Evolutionary conservation across 2,113 vertebrate species (phyloP).

Genomic region (Numenius arquata): DNA sequence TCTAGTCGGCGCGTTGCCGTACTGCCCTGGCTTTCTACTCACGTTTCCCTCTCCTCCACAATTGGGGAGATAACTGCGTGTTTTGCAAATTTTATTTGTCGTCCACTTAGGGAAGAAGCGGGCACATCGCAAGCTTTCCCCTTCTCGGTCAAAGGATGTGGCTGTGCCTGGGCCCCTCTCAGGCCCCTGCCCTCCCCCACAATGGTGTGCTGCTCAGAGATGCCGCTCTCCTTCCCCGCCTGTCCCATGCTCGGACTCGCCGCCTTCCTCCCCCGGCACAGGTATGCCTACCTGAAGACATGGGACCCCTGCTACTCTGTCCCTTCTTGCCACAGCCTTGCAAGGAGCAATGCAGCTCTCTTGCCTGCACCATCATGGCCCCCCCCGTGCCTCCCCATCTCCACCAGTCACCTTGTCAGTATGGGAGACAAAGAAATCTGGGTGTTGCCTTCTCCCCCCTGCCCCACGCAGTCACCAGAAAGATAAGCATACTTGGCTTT

Average conservation of each 20-base stretch:
- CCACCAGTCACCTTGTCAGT: rapidly evolving
- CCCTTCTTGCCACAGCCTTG: background rate
- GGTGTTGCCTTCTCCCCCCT: background rate
- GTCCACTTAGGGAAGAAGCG: background rate
- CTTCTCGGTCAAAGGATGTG: rapidly evolving
- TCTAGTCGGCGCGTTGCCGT: rapidly evolving
- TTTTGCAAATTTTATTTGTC: background rate
- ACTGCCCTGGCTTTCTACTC: no score
- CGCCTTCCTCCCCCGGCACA: background rate
- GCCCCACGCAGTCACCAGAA: background rate
- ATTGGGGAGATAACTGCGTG: rapidly evolving
- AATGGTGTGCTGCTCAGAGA: rapidly evolving
- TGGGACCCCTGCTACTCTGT: background rate
- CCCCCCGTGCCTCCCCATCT: rapidly evolving
- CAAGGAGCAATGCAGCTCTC: rapidly evolving
- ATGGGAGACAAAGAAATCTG: background rate
- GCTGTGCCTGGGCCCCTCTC: rapidly evolving
- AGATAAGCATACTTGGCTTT: background rate
- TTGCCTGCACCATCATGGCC: rapidly evolving
- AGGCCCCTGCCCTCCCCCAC: rapidly evolving
- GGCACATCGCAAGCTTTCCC: background rate
- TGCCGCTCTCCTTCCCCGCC: rapidly evolving
- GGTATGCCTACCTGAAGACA: rapidly evolving
- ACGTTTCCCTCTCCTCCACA: rapidly evolving
- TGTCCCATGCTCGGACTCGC: rapidly evolving